A percentile compares a stretch with the other conserved stretches of the same genome.
Evolutionary conservation across 2,888 invertebrate genomes (phyloP).

Genomic region (Nesidiocoris tenuis): DNA sequence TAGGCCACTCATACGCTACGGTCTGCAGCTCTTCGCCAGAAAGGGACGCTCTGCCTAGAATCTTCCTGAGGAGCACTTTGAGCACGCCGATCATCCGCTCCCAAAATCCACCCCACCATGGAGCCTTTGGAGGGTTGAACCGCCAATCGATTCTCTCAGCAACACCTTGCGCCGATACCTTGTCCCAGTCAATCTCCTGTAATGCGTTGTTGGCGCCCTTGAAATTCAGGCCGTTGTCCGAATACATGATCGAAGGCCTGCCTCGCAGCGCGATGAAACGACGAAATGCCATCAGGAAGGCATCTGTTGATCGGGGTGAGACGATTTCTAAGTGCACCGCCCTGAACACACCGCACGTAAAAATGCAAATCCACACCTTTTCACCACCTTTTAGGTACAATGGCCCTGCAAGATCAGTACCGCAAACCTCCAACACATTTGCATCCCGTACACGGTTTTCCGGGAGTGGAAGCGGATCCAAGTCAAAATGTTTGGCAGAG

Average conservation of each 20-base stretch:
- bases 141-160: not conserved
- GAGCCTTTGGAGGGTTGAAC: constrained; percentile 8
- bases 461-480: not conserved
- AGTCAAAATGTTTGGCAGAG: not conserved
- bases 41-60: constrained; percentile 2
- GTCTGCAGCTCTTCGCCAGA: not conserved
- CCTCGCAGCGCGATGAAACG: constrained; percentile 53
- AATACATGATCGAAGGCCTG: constrained; percentile 52
- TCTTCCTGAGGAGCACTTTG: constrained; percentile 1
- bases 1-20: not conserved
- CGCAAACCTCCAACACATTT: constrained; percentile 52
- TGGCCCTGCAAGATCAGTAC: constrained; percentile 54
- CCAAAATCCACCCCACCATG: no score
- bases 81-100: not conserved
- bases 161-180: not conserved
- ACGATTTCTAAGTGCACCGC: constrained; percentile 54
- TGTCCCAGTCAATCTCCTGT: not conserved
- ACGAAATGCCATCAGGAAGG: constrained; percentile 52
- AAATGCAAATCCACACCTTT: constrained; percentile 53
- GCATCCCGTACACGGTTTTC: constrained; percentile 51
- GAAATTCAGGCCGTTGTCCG: constrained; percentile 55
- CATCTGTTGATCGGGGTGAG: constrained; percentile 50
- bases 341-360: constrained; percentile 54
- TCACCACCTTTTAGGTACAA: constrained; percentile 50
- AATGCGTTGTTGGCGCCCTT: constrained; percentile 46